Evolutionary conservation across 1,140 invertebrate genomes (phyloP).

Genomic region (Atta cephalotes): DNA sequence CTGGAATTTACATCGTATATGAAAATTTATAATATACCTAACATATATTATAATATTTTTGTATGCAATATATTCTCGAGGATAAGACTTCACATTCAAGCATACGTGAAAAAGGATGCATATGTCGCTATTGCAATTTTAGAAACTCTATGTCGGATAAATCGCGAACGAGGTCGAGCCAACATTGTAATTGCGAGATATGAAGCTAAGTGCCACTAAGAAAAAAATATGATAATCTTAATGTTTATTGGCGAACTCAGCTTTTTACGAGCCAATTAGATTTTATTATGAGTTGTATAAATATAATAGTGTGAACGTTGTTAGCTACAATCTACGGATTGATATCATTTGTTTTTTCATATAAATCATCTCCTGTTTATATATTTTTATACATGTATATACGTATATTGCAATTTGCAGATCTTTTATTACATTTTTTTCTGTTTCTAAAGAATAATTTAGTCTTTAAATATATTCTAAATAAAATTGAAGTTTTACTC

Average conservation of each 20-base stretch:
- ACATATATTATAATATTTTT: no score
- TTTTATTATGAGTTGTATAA: neutral
- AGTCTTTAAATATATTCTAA: neutral
- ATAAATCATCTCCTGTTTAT: neutral
- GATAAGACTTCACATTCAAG: neutral
- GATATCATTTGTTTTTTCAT: neutral
- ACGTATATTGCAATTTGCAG: neutral
- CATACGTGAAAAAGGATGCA: neutral
- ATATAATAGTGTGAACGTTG: no score
- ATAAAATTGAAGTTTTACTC: neutral
- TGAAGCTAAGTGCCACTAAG: neutral
- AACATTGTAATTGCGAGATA: constrained; percentile 17
- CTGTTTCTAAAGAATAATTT: neutral
- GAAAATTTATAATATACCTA: no score
- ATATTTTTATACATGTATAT: no score
- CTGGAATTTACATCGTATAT: no score
- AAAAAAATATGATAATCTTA: constrained; percentile 29
- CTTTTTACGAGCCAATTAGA: constrained; percentile 13
- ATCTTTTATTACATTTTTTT: neutral
- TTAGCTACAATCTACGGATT: neutral
- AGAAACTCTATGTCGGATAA: neutral
- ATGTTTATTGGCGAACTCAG: neutral
- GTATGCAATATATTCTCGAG: no score
- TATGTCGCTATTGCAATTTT: neutral
- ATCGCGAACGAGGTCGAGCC: constrained; percentile 1